Conservation (phyloP, 2,797 vertebrate species). For the Enteromius paludinosus region DNA sequence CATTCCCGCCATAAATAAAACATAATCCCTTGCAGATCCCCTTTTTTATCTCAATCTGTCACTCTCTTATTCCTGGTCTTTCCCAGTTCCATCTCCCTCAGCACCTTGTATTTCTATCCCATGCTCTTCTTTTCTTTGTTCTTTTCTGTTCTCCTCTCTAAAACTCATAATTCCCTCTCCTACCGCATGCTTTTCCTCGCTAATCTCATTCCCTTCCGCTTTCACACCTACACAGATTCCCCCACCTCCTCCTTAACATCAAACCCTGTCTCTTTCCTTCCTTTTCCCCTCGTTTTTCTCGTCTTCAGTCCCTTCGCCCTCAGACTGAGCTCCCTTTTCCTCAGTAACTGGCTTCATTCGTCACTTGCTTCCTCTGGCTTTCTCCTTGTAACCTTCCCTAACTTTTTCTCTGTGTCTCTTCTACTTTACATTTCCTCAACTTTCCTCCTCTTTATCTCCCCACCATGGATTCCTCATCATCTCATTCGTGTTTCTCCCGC, state of each 20-base stretch:
- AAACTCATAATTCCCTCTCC: constrained; percentile 55
- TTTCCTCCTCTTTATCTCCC: constrained; percentile 62
- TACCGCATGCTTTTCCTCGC: constrained; percentile 39
- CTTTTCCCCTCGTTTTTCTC: not conserved
- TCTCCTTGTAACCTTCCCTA: not conserved
- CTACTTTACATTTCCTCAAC: constrained; percentile 45
- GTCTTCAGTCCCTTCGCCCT: constrained; percentile 16
- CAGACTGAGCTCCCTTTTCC: constrained; percentile 9
- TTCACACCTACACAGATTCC: constrained; percentile 54
- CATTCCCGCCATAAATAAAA: constrained; percentile 77
- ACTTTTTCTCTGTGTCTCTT: constrained; percentile 16
- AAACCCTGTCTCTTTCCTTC: constrained; percentile 43
- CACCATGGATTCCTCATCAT: constrained; percentile 41
- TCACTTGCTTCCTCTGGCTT: not conserved
- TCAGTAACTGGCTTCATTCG: not conserved
- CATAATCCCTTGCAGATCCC: constrained; percentile 78
- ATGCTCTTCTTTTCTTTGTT: constrained; percentile 40
- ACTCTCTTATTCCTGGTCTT: constrained; percentile 39
- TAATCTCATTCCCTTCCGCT: constrained; percentile 58
- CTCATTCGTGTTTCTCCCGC: constrained; percentile 58
- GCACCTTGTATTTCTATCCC: constrained; percentile 49
- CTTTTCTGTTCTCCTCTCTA: constrained; percentile 19
- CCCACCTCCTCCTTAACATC: constrained; percentile 47
- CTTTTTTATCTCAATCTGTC: constrained; percentile 71
- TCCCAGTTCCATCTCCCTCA: constrained; percentile 33